These are phyloP conservation scores for Erythrocercus mccallii DNA, from an alignment of 2,113 vertebrate genomes.

Conservation along the genomic window DNA sequence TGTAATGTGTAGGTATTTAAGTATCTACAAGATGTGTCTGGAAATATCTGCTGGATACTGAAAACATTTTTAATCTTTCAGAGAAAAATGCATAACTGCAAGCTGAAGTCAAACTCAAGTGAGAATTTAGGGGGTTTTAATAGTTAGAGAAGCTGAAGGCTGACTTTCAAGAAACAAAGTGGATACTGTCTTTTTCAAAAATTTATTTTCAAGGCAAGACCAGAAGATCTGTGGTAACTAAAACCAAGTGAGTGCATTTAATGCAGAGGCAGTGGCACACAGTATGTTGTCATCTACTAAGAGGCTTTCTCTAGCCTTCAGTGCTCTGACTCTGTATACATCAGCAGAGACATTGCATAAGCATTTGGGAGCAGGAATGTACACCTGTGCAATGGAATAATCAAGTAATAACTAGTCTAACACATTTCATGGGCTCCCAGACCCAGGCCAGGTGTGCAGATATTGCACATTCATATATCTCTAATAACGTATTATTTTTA, in stretches of 20 bases:
- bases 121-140: not conserved
- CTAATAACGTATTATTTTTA: not conserved
- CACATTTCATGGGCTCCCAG: not conserved
- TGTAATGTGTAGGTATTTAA: not conserved
- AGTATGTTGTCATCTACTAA: not conserved
- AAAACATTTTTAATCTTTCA: not conserved
- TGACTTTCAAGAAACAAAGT: not conserved
- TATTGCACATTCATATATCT: not conserved
- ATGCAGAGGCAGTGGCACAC: not conserved
- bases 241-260: not conserved
- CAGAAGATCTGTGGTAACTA: not conserved
- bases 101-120: not conserved
- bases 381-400: slow-evolving; percentile 17
- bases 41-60: not conserved
- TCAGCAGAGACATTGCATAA: not conserved
- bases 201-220: not conserved
- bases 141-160: not conserved
- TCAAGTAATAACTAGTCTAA: slow-evolving; percentile 21
- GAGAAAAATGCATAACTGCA: not conserved
- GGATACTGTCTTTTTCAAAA: not conserved
- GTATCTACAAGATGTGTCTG: not conserved
- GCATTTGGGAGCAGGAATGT: not conserved
- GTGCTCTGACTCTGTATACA: not conserved
- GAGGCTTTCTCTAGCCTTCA: not conserved
- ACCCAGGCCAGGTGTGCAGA: not conserved